Percentiles rank a stretch among this genome's conserved stretches.
phyloP scores from a whole-genome alignment of 2,113 vertebrate genomes.

The Ciconia boyciana region DNA sequence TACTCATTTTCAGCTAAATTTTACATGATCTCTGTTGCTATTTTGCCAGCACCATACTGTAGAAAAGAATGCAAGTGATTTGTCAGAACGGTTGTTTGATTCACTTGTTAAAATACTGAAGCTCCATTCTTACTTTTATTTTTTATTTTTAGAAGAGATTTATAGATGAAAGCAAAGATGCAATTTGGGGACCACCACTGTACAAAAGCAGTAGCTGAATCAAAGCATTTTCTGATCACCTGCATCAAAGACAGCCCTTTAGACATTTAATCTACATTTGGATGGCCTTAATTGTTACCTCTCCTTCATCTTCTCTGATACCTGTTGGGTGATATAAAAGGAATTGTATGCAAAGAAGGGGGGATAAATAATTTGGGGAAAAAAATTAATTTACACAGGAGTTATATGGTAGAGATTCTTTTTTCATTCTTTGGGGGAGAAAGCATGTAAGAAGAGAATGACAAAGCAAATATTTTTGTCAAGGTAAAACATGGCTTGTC shows the following conservation, averaged over 20 bases:
- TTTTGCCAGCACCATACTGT: constrained; percentile 28
- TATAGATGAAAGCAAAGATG: constrained; percentile 32
- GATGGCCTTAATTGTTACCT: constrained; percentile 72
- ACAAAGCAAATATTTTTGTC: constrained; percentile 23
- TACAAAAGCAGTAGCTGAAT: constrained; percentile 55
- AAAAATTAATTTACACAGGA: background rate
- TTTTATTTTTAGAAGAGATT: constrained; percentile 27
- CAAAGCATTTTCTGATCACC: constrained; percentile 40
- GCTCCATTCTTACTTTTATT: constrained; percentile 16
- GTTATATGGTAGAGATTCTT: constrained; percentile 24
- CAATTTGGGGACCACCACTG: constrained; percentile 66
- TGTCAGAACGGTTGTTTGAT: constrained; percentile 16
- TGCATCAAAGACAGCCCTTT: constrained; percentile 46
- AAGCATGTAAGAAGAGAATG: constrained; percentile 29
- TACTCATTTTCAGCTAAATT: constrained; percentile 31
- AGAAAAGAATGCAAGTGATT: constrained; percentile 46
- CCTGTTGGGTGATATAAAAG: constrained; percentile 1
- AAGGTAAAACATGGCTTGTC: background rate
- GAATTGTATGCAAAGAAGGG: constrained; percentile 14
- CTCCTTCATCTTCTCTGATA: constrained; percentile 29
- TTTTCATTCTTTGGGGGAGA: background rate
- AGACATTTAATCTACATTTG: constrained; percentile 28
- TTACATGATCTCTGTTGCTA: constrained; percentile 36
- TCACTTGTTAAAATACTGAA: constrained; percentile 36
- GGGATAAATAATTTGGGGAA: background rate